Evolutionary conservation across 1,140 invertebrate genomes (phyloP).

Genomic region (Ceratina australensis): DNA sequence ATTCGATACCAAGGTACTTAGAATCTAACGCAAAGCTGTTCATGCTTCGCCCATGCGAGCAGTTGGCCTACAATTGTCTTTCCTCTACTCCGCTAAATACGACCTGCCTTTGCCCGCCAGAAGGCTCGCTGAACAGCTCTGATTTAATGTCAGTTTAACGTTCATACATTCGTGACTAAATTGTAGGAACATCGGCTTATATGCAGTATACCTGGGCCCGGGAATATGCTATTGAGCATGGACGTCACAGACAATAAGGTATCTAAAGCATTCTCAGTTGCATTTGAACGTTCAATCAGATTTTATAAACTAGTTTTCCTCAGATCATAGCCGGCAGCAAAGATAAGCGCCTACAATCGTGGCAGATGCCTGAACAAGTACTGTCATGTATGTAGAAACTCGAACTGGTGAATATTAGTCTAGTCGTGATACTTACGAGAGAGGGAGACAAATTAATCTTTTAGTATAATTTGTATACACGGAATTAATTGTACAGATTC

Average conservation of each 20-base stretch:
- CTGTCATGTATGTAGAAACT: conserved; percentile 59
- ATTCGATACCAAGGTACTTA: conserved; percentile 78
- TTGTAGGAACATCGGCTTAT: conserved; percentile 77
- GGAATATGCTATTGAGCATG: conserved; percentile 84
- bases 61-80: no score
- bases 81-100: background rate
- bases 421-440: conserved; percentile 55
- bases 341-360: conserved; percentile 81
- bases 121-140: no score
- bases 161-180: conserved; percentile 31
- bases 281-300: background rate
- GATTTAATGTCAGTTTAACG: background rate
- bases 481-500: conserved; percentile 36
- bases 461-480: background rate
- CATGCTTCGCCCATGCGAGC: no score
- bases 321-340: conserved; percentile 85
- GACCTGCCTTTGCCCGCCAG: no score
- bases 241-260: conserved; percentile 83
- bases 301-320: conserved; percentile 36
- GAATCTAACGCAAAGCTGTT: no score
- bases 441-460: conserved; percentile 9
- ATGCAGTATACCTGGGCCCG: conserved; percentile 83
- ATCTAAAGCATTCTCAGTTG: conserved; percentile 26
- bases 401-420: conserved; percentile 58
- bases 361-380: conserved; percentile 82